phyloP scores from a whole-genome alignment of 2,797 vertebrate species.

The Halcyon leucocephala region DNA sequence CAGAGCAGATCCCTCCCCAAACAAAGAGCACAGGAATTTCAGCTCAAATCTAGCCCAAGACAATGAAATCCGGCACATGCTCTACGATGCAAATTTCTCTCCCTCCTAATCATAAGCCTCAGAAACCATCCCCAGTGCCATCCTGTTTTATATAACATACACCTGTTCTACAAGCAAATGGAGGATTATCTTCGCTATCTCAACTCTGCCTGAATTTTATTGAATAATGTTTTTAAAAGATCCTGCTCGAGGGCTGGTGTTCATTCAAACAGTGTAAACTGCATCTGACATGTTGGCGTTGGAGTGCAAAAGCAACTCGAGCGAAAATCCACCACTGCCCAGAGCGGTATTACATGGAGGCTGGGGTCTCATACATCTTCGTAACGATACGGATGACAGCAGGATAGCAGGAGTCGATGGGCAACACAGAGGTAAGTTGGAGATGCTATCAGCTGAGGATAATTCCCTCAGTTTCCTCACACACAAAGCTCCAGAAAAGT shows the following conservation, averaged over 20 bases:
- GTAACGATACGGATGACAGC: slow-evolving; percentile 60
- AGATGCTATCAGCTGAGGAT: neutral
- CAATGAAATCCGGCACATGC: neutral
- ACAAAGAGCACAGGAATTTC: neutral
- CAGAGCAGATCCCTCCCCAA: neutral
- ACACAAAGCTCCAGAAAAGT: neutral
- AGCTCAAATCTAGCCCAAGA: neutral
- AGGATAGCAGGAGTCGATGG: neutral
- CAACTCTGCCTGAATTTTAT: slow-evolving; percentile 16
- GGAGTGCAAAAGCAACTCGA: slow-evolving; percentile 57
- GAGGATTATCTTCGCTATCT: slow-evolving; percentile 9
- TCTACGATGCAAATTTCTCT: neutral
- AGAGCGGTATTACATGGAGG: slow-evolving; percentile 43
- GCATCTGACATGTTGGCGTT: slow-evolving; percentile 59
- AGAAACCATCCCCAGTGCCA: neutral
- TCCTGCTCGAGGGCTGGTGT: slow-evolving; percentile 67
- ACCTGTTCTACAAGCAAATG: slow-evolving; percentile 51
- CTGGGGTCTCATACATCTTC: slow-evolving; percentile 63
- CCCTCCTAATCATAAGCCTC: neutral
- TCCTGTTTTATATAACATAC: neutral
- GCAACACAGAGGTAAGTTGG: neutral
- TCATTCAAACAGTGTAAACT: slow-evolving; percentile 72
- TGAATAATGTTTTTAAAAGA: slow-evolving; percentile 48
- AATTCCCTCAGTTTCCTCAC: neutral
- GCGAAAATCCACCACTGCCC: slow-evolving; percentile 59